A percentile compares a stretch with the other conserved stretches of the same genome.
Evolutionary conservation across 2,888 invertebrate genomes (phyloP).

Genomic region (Sipha maydis): DNA sequence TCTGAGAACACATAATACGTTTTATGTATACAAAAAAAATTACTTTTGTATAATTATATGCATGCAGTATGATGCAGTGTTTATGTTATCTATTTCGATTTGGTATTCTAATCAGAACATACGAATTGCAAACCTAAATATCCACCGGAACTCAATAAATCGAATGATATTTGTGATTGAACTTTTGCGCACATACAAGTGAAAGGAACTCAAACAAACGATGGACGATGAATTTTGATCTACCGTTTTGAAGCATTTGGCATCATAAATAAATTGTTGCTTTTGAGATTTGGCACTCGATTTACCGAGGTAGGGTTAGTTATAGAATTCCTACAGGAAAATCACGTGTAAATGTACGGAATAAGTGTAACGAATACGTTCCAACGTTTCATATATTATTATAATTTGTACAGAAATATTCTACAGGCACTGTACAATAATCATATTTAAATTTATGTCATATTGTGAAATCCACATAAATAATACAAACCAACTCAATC

Average conservation of each 20-base stretch:
- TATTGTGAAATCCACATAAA: background rate
- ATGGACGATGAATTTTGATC: constrained; percentile 23
- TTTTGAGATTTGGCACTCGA: constrained; percentile 12
- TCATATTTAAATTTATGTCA: background rate
- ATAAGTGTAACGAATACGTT: background rate
- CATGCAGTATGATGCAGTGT: too few relatives aligned
- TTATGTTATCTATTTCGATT: background rate
- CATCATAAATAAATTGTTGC: constrained; percentile 2
- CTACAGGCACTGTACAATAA: background rate
- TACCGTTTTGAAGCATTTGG: constrained; percentile 2
- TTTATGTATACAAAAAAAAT: too few relatives aligned
- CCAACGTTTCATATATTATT: too few relatives aligned
- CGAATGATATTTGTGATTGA: background rate
- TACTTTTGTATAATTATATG: too few relatives aligned
- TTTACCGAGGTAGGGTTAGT: background rate
- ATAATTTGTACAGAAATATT: background rate
- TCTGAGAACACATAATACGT: too few relatives aligned
- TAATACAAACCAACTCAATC: background rate
- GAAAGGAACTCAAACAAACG: constrained; percentile 10
- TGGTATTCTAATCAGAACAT: background rate
- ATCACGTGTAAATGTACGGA: background rate
- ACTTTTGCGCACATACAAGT: background rate
- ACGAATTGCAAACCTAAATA: background rate
- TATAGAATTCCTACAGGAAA: background rate
- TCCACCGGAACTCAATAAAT: background rate